A percentile compares a stretch with the other conserved stretches of the same genome.
phyloP scores from a whole-genome alignment of 2,797 vertebrate species.

The Gallinago stenura region DNA sequence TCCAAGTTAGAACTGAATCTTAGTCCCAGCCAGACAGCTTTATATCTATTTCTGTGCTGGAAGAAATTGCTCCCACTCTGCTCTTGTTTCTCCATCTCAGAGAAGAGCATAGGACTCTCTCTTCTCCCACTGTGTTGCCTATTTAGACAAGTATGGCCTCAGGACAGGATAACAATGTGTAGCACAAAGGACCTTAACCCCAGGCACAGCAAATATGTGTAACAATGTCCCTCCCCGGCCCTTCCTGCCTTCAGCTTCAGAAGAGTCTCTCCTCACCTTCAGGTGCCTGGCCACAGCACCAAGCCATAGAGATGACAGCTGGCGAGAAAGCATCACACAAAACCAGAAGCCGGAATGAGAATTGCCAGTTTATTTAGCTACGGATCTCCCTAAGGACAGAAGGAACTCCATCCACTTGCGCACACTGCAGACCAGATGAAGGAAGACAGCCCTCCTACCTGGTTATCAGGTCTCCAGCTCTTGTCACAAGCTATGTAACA shows the following conservation, averaged over 20 bases:
- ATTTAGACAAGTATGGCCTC: background rate
- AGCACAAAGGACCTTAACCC: background rate
- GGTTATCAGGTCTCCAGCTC: background rate
- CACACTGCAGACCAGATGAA: background rate
- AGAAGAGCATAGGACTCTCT: background rate
- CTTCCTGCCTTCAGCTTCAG: background rate
- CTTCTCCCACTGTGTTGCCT: background rate
- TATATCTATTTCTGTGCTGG: background rate
- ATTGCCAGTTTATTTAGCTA: background rate
- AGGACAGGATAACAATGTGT: background rate
- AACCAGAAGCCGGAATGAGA: background rate
- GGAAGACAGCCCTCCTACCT: background rate
- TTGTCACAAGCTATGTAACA: background rate
- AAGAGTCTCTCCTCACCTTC: background rate
- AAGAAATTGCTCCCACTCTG: background rate
- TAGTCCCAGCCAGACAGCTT: background rate
- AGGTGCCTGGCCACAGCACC: background rate
- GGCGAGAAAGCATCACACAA: background rate
- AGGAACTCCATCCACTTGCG: background rate
- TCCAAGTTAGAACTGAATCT: background rate
- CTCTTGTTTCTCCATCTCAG: slow-evolving; percentile 3
- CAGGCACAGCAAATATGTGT: background rate
- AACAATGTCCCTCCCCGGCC: background rate
- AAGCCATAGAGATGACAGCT: background rate
- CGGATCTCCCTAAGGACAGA: background rate